These are phyloP conservation scores for Bathynomus jamesi DNA, from an alignment of 1,140 invertebrate species.

Conservation along the genomic window DNA sequence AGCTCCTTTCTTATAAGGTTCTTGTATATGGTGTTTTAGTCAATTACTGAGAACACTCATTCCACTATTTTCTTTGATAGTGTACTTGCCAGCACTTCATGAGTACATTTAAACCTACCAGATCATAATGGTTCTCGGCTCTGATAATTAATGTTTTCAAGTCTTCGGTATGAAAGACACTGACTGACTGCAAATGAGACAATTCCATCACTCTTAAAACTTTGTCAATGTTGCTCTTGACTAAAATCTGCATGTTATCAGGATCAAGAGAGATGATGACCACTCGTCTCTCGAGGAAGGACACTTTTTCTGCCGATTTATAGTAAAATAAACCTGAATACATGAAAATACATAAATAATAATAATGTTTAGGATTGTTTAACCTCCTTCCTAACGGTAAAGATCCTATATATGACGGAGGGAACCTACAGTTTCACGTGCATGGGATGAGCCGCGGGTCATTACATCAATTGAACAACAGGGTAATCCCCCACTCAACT, in stretches of 20 bases:
- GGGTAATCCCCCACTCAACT: too few species aligned
- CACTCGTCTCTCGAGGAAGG: conserved; percentile 7
- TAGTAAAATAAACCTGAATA: conserved; percentile 7
- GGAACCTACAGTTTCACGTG: too few species aligned
- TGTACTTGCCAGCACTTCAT: background rate
- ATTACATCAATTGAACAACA: too few species aligned
- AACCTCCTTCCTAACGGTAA: too few species aligned
- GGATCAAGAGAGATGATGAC: conserved; percentile 6
- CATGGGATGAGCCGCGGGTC: too few species aligned
- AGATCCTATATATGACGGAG: too few species aligned
- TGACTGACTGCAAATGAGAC: background rate
- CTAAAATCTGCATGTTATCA: background rate
- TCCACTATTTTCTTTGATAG: too few species aligned
- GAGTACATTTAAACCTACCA: background rate
- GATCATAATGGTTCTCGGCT: conserved; percentile 8
- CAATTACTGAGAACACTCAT: too few species aligned
- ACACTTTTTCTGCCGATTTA: background rate
- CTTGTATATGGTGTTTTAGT: too few species aligned
- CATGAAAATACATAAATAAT: conserved; percentile 22
- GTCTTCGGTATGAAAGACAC: background rate
- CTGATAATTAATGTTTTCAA: conserved; percentile 34
- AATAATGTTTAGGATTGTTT: too few species aligned
- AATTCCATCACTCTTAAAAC: conserved; percentile 5
- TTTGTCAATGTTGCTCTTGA: background rate
- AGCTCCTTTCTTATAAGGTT: too few species aligned